A percentile compares a stretch with the other conserved stretches of the same genome.
Conservation (phyloP, 2,797 vertebrate genomes). For the Chromobotia macracanthus region DNA sequence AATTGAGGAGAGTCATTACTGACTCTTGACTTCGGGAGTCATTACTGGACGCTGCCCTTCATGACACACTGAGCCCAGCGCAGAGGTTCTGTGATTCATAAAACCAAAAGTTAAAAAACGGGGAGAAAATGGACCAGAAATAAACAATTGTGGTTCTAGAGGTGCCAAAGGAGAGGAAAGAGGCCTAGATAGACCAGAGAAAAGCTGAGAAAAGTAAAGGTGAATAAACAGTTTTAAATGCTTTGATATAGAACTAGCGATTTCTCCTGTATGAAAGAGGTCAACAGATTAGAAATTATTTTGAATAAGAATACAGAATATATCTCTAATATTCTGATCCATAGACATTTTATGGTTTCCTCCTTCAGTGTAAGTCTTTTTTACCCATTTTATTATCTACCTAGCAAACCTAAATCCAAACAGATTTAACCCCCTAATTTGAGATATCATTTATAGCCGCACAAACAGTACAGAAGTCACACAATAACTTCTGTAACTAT, state of each 20-base stretch:
- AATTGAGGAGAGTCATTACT: conserved; percentile 44
- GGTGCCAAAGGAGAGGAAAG: background rate
- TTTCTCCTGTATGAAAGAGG: too few species aligned
- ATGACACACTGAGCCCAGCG: conserved; percentile 5
- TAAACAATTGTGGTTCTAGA: background rate
- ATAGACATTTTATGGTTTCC: too few species aligned
- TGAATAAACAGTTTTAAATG: background rate
- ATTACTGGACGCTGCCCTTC: conserved; percentile 11
- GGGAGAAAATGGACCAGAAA: too few species aligned
- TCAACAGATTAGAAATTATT: too few species aligned
- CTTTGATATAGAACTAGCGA: too few species aligned
- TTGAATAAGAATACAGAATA: too few species aligned
- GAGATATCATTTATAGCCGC: background rate
- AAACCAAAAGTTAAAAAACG: background rate
- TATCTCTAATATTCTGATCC: too few species aligned
- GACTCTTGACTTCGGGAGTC: conserved; percentile 19
- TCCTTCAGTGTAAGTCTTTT: too few species aligned
- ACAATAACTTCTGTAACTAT: background rate
- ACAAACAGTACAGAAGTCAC: background rate
- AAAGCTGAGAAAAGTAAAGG: conserved; percentile 4
- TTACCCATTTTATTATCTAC: too few species aligned
- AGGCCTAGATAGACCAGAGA: background rate
- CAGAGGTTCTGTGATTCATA: conserved; percentile 3
- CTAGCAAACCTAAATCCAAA: too few species aligned
- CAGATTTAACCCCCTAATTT: background rate